phyloP scores from a whole-genome alignment of 2,888 invertebrate genomes.

The Orchesellides sinensis region DNA sequence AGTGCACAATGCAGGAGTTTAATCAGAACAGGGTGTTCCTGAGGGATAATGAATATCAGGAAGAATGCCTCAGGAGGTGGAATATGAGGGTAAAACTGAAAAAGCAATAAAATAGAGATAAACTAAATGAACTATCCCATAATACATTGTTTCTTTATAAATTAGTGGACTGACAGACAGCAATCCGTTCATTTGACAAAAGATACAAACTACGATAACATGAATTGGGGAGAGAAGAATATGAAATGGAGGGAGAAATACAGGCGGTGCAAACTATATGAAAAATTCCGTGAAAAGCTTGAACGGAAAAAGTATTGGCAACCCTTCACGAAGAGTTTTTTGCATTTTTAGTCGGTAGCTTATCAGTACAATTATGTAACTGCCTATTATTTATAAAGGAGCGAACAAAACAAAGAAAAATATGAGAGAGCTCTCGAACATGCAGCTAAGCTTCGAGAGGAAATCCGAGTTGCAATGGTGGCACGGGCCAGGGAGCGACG shows the following conservation, averaged over 20 bases:
- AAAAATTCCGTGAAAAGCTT: not conserved
- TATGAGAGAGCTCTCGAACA: not conserved
- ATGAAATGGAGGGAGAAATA: not conserved
- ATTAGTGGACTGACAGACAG: constrained; percentile 40
- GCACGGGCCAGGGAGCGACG: not conserved
- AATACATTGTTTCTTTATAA: not conserved
- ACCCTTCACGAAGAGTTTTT: no score
- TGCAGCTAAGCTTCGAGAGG: not conserved
- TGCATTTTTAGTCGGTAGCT: no score
- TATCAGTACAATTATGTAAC: no score
- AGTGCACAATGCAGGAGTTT: constrained; percentile 33
- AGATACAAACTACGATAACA: constrained; percentile 21
- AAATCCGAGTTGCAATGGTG: not conserved
- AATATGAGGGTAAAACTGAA: not conserved
- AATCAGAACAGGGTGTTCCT: constrained; percentile 36
- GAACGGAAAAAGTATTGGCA: constrained; percentile 6
- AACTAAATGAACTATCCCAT: not conserved
- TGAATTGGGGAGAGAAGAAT: constrained; percentile 27
- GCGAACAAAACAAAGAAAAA: no score
- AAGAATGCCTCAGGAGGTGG: constrained; percentile 38
- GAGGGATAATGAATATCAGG: constrained; percentile 48
- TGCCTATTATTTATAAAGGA: not conserved
- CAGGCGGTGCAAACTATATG: not conserved
- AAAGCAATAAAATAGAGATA: not conserved
- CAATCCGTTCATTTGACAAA: constrained; percentile 22